Evolutionary conservation across 2,888 invertebrate species (phyloP), one percentile per base, ranked within the genome.

Genomic region (Alsophila aescularia): DNA sequence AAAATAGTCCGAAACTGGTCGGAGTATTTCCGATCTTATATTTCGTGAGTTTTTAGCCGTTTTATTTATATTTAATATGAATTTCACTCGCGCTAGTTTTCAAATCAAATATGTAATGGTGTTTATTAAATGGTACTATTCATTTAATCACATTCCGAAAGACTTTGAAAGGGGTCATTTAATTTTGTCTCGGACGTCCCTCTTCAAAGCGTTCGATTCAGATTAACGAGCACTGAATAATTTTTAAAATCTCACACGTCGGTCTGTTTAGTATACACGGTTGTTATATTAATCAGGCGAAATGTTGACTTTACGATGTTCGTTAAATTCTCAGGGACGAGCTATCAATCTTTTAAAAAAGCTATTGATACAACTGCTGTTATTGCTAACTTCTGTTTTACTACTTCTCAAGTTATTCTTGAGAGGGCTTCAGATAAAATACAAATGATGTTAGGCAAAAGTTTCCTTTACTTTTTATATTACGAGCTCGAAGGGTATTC

Each of bases 91-190:
- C n/a, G n/a, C n/a, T n/a, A n/a, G n/a, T n/a, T n/a, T n/a, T n/a
- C n/a, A n/a, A n/a, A n/a, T n/a, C n/a, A n/a, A n/a, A n/a, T n/a
- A n/a, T n/a, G n/a, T n/a, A n/a, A n/a, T n/a, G n/a, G n/a, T n/a
- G n/a, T n/a, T n/a, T 32, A 52, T 44, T 43, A 21, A 34, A 35
- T 44, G 48, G 34, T 42, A 51, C 12, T 57, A 60, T 45, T 60
- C 58, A 58, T 57, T 60, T 67, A 60, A 65, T 65, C 56, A 65
- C 64, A 69, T 68, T 70, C 45, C 42, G 50, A 57, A 52, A 60
- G 73, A 77, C 74, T 74, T 80, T 79, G 78, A 79, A 70, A 74
- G 77, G 77, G 81, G 78, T 79, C 70, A 68, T 64, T 70, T n/a
- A n/a, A n/a, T n/a, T n/a, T n/a, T 61, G 60, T 60, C 57, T 64